phyloP scores from a whole-genome alignment of 2,888 invertebrate species.

The Smittia aterrima region DNA sequence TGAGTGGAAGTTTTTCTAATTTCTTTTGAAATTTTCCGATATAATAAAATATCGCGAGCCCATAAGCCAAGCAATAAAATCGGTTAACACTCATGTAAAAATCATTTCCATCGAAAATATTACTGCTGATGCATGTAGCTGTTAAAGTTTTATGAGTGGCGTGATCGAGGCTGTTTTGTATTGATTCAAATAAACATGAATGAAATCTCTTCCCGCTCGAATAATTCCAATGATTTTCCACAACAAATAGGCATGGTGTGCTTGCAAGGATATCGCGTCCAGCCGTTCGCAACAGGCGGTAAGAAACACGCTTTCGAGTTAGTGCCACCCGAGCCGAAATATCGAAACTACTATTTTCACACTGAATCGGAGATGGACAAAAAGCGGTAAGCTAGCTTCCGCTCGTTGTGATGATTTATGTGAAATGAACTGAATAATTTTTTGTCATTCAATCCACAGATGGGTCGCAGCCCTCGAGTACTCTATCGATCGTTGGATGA shows the following conservation, averaged over 20 bases:
- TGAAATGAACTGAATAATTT: neutral
- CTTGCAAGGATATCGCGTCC: constrained; percentile 90
- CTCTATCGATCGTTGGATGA: constrained; percentile 91
- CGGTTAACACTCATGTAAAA: too few species aligned
- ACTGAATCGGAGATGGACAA: constrained; percentile 94
- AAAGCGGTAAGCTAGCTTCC: constrained; percentile 69
- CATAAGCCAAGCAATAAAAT: too few species aligned
- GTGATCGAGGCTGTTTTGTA: too few species aligned
- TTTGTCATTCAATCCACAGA: constrained; percentile 57
- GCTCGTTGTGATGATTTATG: neutral
- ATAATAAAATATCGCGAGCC: too few species aligned
- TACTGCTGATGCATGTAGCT: constrained; percentile 36
- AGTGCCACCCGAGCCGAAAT: constrained; percentile 80
- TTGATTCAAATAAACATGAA: too few species aligned
- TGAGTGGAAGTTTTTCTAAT: constrained; percentile 51
- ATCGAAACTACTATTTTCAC: constrained; percentile 87
- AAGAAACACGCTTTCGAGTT: constrained; percentile 91
- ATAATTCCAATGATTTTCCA: neutral
- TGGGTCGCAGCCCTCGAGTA: constrained; percentile 93
- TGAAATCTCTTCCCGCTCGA: too few species aligned
- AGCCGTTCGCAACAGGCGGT: constrained; percentile 74
- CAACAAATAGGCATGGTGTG: constrained; percentile 75
- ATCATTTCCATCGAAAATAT: neutral
- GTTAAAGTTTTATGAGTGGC: too few species aligned
- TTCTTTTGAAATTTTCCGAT: neutral